Base-by-base conservation (phyloP, 2,797 vertebrate genomes). In the Coregonus sp. region DNA sequence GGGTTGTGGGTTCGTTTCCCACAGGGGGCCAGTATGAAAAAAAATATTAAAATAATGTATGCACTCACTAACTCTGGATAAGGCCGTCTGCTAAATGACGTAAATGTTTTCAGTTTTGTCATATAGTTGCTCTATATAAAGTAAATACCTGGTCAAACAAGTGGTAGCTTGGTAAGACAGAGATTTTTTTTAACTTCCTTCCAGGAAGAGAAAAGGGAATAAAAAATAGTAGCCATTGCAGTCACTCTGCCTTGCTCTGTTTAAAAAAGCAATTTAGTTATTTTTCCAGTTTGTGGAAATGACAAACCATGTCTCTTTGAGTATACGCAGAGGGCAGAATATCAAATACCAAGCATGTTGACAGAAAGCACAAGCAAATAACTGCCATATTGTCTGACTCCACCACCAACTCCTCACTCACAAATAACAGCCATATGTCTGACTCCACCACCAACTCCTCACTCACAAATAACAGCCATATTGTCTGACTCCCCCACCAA, bases 311-410 rank as follows among this genome's bases (percentile, higher is more conserved):
- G 16, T 74, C 56, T 74, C 78, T 78, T 56, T 31, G 72, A 79
- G 78, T 66, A 70, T 72, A 66, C 11, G 11, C 18, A 37, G 31
- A 35, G 14, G 31, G 70, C 71, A 1, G 71, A 73, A 73, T 78
- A 40, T 40, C 71, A 78, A 78, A 67, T 67, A 72, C 68, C 12
- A 33, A 66, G 14, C 51, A 18, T 35, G 51, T 70, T 79, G 72
- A 75, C 51, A 68, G 68, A 70, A 70, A 35, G 63, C 66, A 78
- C 71, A 74, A 75, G 74, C 68, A 79, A 79, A 71, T 65, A 25
- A 74, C 37, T 25, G 25, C 25, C 25, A 25, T 25, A 25, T 25
- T 25, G 25, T 25, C 25, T 25, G 25, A 25, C 25, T 25, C 25
- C 25, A 25, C 25, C 25, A 25, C 25, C 25, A 25, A 25, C 25